phyloP scores from a whole-genome alignment of 2,797 vertebrate species.

The Hylomyscus alleni region DNA sequence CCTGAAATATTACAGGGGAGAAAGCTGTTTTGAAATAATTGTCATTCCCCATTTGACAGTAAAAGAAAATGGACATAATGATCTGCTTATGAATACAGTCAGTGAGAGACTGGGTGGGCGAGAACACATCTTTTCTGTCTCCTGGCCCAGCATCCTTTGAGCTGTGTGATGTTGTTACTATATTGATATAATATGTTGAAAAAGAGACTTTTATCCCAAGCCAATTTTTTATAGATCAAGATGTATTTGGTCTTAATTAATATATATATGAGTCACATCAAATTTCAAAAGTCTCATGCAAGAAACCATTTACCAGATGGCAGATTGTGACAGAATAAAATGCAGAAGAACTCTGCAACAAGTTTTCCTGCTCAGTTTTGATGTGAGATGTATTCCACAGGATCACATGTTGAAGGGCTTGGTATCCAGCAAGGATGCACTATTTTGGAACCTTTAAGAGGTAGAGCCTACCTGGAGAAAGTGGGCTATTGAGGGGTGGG shows the following conservation, averaged over 20 bases:
- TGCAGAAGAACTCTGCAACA: not conserved
- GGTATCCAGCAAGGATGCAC: not conserved
- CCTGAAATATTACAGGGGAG: not conserved
- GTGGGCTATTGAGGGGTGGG: not conserved
- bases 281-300: not conserved
- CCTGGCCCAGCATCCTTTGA: not conserved
- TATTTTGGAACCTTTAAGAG: not conserved
- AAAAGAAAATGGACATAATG: conserved; percentile 14
- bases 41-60: conserved; percentile 19
- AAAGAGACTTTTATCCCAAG: not conserved
- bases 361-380: conserved; percentile 12
- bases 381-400: not conserved
- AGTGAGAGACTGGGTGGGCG: not conserved
- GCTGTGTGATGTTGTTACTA: not conserved
- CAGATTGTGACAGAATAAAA: conserved; percentile 30
- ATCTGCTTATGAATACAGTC: not conserved
- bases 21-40: not conserved
- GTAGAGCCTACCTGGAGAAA: not conserved
- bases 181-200: not conserved
- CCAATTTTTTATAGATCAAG: conserved; percentile 5
- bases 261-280: not conserved
- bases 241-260: conserved; percentile 19
- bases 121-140: not conserved
- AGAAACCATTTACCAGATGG: conserved; percentile 27
- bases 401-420: not conserved